These are phyloP conservation scores for Lycocerus yunnanus DNA, from an alignment of 2,888 invertebrate genomes.

Conservation along the genomic window DNA sequence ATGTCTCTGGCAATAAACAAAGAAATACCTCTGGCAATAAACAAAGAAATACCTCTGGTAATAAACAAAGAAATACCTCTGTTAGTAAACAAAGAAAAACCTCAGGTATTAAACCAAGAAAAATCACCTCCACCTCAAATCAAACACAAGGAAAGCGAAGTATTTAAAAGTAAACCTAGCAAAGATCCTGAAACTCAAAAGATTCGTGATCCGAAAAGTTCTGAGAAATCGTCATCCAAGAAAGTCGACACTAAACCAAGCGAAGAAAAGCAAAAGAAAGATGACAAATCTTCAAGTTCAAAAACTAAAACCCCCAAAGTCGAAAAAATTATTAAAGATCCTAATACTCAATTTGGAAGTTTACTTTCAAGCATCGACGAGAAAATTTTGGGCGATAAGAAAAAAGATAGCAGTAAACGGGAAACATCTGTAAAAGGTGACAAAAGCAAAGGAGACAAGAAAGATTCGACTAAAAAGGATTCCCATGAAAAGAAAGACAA, in stretches of 20 bases:
- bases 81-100: not conserved
- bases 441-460: not conserved
- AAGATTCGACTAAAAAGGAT: slow-evolving; percentile 7
- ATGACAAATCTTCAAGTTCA: slow-evolving; percentile 37
- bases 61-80: too few species aligned
- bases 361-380: slow-evolving; percentile 42
- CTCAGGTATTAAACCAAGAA: not conserved
- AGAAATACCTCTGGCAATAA: too few species aligned
- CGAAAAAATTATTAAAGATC: slow-evolving; percentile 16
- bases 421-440: not conserved
- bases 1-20: not conserved
- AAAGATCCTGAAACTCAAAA: slow-evolving; percentile 36
- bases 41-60: too few species aligned
- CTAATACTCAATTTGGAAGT: slow-evolving; percentile 37
- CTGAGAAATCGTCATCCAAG: not conserved
- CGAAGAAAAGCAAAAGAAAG: slow-evolving; percentile 43
- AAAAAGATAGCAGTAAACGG: slow-evolving; percentile 14
- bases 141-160: slow-evolving; percentile 38
- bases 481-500: not conserved
- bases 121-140: not conserved
- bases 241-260: not conserved
- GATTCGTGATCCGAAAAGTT: not conserved
- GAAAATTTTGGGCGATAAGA: slow-evolving; percentile 36
- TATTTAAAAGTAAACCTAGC: slow-evolving; percentile 26
- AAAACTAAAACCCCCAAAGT: slow-evolving; percentile 19